Evolutionary conservation across 2,113 vertebrate genomes (phyloP).

Genomic region (Lepus europaeus): DNA sequence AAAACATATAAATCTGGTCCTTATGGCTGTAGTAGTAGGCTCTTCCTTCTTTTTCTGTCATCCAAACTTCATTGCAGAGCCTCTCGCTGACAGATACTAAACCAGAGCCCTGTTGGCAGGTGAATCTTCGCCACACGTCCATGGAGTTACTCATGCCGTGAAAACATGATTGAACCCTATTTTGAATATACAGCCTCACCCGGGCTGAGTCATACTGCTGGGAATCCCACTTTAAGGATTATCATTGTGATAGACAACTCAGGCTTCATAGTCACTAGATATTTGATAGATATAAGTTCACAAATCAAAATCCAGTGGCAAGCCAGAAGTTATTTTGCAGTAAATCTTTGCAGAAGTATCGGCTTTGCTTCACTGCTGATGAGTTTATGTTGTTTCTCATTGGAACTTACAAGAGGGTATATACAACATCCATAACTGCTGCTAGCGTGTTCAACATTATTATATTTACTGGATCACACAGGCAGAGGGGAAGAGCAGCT

Average conservation of each 20-base stretch:
- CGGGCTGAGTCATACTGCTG: not conserved
- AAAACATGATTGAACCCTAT: not conserved
- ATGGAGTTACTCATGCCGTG: not conserved
- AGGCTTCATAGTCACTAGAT: not conserved
- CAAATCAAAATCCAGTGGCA: not conserved
- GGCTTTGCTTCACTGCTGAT: not conserved
- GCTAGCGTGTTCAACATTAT: not conserved
- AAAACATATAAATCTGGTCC: not conserved
- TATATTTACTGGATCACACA: not conserved
- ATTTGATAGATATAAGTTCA: not conserved
- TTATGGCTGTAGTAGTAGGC: not conserved
- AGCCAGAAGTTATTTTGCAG: not conserved
- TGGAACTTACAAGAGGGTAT: not conserved
- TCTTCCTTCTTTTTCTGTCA: not conserved
- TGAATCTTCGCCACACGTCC: not conserved
- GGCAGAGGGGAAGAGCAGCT: not conserved
- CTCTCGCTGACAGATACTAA: not conserved
- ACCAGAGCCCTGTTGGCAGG: not conserved
- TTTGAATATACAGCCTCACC: not conserved
- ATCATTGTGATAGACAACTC: not conserved
- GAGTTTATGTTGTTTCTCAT: not conserved
- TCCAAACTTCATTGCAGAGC: not conserved
- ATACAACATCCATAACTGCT: not conserved
- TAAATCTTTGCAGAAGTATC: not conserved
- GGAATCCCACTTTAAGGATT: not conserved